Conservation (phyloP, 2,113 vertebrate genomes). For the Cyanistes caeruleus region DNA sequence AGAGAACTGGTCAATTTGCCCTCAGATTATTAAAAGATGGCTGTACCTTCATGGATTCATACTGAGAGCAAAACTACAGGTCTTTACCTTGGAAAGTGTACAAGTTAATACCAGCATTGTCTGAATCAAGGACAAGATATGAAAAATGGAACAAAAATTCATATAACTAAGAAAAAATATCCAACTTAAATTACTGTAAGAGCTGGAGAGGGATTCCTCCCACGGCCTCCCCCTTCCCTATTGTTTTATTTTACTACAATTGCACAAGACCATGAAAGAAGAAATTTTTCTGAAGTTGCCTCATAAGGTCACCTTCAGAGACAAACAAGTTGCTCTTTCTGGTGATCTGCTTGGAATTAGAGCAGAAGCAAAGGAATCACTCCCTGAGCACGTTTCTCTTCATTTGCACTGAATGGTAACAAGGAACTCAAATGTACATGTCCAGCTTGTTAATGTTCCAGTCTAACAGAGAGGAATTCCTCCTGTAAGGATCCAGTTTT, state of each 20-base stretch:
- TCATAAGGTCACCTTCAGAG: background rate
- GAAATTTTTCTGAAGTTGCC: background rate
- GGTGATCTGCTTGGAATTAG: background rate
- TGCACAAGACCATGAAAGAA: background rate
- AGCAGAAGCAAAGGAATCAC: background rate
- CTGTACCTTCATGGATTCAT: background rate
- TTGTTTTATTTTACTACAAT: background rate
- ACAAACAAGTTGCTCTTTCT: background rate
- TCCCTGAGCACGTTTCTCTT: background rate
- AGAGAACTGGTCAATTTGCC: background rate
- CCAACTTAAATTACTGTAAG: background rate
- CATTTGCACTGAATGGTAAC: background rate
- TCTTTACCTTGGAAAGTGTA: background rate
- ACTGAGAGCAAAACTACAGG: background rate
- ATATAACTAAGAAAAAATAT: background rate
- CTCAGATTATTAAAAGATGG: background rate
- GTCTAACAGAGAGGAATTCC: background rate
- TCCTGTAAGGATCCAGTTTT: background rate
- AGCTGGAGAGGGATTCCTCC: accelerated
- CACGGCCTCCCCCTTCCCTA: accelerated
- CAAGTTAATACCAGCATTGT: background rate
- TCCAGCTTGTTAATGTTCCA: background rate
- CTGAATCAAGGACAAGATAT: background rate
- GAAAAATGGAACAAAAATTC: background rate
- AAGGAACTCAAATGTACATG: background rate